Evolutionary conservation across 2,797 vertebrate species (phyloP).

Genomic region (Artibeus lituratus): DNA sequence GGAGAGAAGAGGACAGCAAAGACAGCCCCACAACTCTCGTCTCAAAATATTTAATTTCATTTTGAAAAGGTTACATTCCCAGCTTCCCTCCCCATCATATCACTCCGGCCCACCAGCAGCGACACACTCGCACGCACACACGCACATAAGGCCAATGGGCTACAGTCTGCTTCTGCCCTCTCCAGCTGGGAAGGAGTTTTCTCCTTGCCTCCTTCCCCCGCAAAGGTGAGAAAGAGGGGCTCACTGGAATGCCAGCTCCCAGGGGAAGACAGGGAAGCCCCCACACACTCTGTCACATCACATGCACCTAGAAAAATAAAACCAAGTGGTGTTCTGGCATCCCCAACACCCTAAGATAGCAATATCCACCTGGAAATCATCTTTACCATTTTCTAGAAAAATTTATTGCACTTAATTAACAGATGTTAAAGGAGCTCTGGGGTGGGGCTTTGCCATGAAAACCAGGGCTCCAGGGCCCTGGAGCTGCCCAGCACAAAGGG

Average conservation of each 20-base stretch:
- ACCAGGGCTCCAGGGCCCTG: neutral
- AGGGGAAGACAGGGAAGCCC: conserved; percentile 53
- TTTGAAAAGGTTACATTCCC: conserved; percentile 73
- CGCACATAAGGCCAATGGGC: conserved; percentile 67
- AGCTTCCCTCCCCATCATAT: conserved; percentile 51
- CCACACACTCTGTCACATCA: conserved; percentile 58
- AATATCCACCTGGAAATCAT: conserved; percentile 70
- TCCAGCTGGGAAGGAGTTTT: conserved; percentile 20
- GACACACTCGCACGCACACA: conserved; percentile 57
- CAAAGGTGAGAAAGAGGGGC: conserved; percentile 10
- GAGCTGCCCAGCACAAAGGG: neutral
- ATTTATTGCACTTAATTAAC: conserved; percentile 78
- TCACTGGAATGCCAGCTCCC: conserved; percentile 52
- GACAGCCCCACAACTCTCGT: conserved; percentile 44
- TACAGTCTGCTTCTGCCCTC: conserved; percentile 40
- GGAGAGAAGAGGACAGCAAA: conserved; percentile 11
- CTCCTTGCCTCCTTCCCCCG: neutral
- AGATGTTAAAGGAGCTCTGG: conserved; percentile 69
- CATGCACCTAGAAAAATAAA: conserved; percentile 78
- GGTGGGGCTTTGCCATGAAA: conserved; percentile 34
- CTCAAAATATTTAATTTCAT: conserved; percentile 78
- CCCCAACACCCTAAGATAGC: conserved; percentile 55
- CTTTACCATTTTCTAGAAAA: conserved; percentile 77
- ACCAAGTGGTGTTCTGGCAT: conserved; percentile 70
- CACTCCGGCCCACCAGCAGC: conserved; percentile 59